Percentiles rank a stretch among this genome's conserved stretches.
phyloP scores from a whole-genome alignment of 2,888 invertebrate species.

The Encarsia formosa region DNA sequence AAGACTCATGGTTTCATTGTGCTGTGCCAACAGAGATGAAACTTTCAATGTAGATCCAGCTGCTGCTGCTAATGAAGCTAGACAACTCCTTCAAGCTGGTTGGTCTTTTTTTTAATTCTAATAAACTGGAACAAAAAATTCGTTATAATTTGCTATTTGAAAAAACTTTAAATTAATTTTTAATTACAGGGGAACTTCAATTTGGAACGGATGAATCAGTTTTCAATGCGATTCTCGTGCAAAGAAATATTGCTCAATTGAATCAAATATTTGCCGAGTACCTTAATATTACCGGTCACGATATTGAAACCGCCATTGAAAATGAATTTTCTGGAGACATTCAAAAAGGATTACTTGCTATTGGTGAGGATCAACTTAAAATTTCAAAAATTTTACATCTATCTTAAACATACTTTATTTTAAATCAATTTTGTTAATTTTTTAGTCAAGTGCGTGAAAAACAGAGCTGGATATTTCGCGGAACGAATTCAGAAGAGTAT shows the following conservation, averaged over 20 bases:
- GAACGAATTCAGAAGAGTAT: slow-evolving; percentile 81
- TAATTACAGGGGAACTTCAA: slow-evolving; percentile 53
- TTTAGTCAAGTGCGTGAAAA: slow-evolving; percentile 71
- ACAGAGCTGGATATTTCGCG: slow-evolving; percentile 80
- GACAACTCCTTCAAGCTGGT: slow-evolving; percentile 74
- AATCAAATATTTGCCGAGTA: slow-evolving; percentile 65
- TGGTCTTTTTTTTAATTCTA: slow-evolving; percentile 30
- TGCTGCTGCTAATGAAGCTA: slow-evolving; percentile 76
- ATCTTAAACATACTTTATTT: slow-evolving; percentile 1
- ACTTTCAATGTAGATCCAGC: slow-evolving; percentile 67
- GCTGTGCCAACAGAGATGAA: slow-evolving; percentile 78
- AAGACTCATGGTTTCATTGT: slow-evolving; percentile 80
- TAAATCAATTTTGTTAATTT: slow-evolving; percentile 3
- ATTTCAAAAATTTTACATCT: background rate
- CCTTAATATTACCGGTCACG: slow-evolving; percentile 71
- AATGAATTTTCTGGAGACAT: slow-evolving; percentile 81
- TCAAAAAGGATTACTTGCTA: slow-evolving; percentile 75
- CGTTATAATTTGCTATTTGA: background rate
- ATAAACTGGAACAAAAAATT: background rate
- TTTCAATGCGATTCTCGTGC: slow-evolving; percentile 80
- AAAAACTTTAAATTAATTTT: background rate
- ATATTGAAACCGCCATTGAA: slow-evolving; percentile 74
- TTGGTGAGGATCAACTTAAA: slow-evolving; percentile 51
- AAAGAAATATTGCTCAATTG: slow-evolving; percentile 68
- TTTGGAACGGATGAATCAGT: slow-evolving; percentile 82